Conservation (phyloP, 2,888 invertebrate genomes). For the Atrina japonica region DNA sequence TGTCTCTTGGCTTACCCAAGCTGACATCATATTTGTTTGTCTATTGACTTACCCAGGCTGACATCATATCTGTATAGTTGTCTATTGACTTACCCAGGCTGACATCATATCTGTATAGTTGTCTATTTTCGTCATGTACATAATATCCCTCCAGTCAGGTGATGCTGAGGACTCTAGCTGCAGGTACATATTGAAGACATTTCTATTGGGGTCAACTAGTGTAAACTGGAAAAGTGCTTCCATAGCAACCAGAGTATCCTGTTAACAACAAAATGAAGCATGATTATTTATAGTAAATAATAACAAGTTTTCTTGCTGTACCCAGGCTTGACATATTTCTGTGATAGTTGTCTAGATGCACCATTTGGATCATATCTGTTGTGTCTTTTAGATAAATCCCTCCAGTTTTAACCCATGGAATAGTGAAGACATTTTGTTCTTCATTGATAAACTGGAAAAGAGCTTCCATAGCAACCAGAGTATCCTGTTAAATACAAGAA, state of each 20-base stretch:
- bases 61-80: background rate
- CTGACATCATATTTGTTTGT: constrained; percentile 69
- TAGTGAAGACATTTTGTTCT: too few species aligned
- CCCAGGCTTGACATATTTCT: too few species aligned
- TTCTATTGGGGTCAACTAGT: constrained; percentile 74
- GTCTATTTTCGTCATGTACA: constrained; percentile 65
- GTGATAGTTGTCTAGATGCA: too few species aligned
- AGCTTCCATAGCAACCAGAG: constrained; percentile 92
- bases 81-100: constrained; percentile 12
- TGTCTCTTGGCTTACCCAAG: constrained; percentile 48
- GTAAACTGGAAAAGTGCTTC: constrained; percentile 87
- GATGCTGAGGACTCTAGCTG: constrained; percentile 77
- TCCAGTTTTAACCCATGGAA: too few species aligned
- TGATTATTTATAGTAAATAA: background rate
- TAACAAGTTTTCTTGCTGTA: too few species aligned
- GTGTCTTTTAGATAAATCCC: too few species aligned
- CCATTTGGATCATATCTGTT: too few species aligned
- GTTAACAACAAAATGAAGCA: constrained; percentile 24
- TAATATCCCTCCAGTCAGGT: constrained; percentile 65
- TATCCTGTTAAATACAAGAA: constrained; percentile 83
- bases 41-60: too few species aligned
- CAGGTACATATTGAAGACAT: constrained; percentile 73
- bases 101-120: constrained; percentile 75
- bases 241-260: constrained; percentile 92
- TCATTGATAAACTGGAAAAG: constrained; percentile 83